phyloP scores from a whole-genome alignment of 1,140 invertebrate genomes.

The Hesperophylax magnus region DNA sequence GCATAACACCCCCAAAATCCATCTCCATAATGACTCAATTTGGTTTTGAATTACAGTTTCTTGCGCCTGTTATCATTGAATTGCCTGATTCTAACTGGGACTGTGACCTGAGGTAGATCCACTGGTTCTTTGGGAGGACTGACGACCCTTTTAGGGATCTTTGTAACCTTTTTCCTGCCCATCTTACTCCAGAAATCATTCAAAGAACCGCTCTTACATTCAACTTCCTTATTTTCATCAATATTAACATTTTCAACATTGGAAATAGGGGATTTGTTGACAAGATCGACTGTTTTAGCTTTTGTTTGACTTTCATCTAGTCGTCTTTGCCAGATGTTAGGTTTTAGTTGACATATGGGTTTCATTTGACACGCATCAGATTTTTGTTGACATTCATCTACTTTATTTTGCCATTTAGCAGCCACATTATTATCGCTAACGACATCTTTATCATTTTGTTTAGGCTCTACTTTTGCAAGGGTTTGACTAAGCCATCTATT shows the following conservation, averaged over 20 bases:
- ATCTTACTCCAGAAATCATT: conserved; percentile 17
- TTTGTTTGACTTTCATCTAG: too few relatives aligned
- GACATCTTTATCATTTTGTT: too few relatives aligned
- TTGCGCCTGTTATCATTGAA: conserved; percentile 57
- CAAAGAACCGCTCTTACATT: background rate
- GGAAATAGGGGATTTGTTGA: background rate
- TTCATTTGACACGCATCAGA: too few relatives aligned
- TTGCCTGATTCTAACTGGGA: conserved; percentile 67
- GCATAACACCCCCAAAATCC: too few relatives aligned
- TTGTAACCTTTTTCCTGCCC: background rate
- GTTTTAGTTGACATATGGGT: too few relatives aligned
- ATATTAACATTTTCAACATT: background rate
- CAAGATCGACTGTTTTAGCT: too few relatives aligned
- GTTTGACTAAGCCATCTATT: background rate
- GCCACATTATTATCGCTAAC: too few relatives aligned
- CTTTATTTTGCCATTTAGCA: too few relatives aligned
- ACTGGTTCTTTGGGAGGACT: conserved; percentile 61
- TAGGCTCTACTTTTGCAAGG: too few relatives aligned
- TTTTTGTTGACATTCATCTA: too few relatives aligned
- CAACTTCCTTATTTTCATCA: background rate
- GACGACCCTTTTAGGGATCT: conserved; percentile 2
- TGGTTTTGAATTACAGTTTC: background rate
- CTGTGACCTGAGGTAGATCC: conserved; percentile 67
- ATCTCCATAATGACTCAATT: too few relatives aligned
- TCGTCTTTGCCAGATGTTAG: too few relatives aligned